Conservation (phyloP, 2,797 vertebrate species). For the Cygnus olor region DNA sequence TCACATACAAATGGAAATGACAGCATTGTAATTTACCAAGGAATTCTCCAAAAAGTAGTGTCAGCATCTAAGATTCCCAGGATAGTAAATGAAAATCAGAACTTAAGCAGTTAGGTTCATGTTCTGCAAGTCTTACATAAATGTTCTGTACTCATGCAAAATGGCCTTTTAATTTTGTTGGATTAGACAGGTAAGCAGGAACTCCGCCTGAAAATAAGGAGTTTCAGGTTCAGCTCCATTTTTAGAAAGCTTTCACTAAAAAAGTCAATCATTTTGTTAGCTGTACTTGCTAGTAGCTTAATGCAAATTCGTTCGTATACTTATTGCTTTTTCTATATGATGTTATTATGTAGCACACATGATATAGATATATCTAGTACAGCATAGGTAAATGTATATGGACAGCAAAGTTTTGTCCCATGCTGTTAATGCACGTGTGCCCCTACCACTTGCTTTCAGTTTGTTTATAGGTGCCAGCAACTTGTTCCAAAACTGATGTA, state of each 20-base stretch:
- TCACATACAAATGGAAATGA: not conserved
- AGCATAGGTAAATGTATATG: not conserved
- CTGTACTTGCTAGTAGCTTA: not conserved
- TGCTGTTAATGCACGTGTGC: not conserved
- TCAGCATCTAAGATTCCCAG: not conserved
- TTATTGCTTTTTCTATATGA: not conserved
- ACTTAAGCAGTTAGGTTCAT: not conserved
- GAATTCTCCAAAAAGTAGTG: not conserved
- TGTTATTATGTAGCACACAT: not conserved
- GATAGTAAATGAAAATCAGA: not conserved
- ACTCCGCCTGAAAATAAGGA: not conserved
- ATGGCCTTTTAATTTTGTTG: not conserved
- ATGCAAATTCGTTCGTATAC: not conserved
- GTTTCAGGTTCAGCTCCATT: not conserved
- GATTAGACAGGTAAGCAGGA: not conserved
- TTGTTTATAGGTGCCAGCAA: not conserved
- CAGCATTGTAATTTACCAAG: not conserved
- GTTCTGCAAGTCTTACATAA: not conserved
- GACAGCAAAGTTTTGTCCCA: not conserved
- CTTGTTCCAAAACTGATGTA: not conserved
- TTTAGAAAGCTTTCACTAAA: not conserved
- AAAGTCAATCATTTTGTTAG: not conserved
- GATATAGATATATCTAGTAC: not conserved
- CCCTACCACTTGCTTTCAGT: not conserved
- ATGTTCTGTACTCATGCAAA: not conserved